Base-by-base conservation (phyloP, 2,797 vertebrate genomes). In the Acipenser transmontanus region DNA sequence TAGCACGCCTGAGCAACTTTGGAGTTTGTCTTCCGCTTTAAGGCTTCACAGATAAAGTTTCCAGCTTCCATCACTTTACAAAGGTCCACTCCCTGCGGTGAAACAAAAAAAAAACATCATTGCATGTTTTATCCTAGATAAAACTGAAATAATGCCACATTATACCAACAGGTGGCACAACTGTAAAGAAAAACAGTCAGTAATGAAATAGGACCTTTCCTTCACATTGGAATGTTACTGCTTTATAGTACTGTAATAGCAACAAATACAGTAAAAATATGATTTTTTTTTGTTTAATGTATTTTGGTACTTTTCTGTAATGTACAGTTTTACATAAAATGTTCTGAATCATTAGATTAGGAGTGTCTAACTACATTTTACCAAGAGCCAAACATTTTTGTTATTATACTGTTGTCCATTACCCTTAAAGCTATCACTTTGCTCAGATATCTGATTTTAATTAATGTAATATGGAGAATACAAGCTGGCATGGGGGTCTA, bases 11-110 rank as follows among this genome's bases (percentile, higher is more conserved):
- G 89, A 65, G 93, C 90, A 59, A 98, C 95, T 79, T 93, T 98
- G 48, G 95, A 98, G 79, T 92, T 95, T 67, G 93, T 96, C 71
- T 86, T 85, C 78, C 93, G 92, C 68, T 83, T 81, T 73, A 97
- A 85, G 73, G 88, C 88, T 68, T 77, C 86, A 81, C 94, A 98
- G 78, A 98, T 95, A 77, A 95, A 97, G 71, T 94, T 85, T 10
- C 94, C 93, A 14, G 87, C 90, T 78, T 95, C 89, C 76, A 94
- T 88, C 61, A 98, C 89, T 76, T 90, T 89, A 71, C 80, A 70
- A 69, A 98, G 89, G 77, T 95, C 85, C 77, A 98, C 94, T 71
- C 95, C 96, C 97, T 99, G 76, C 48, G 52, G 56, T 64, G 47
- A 71, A 63, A 63, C 7, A 63, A 64, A 50, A 13, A 71, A 49